Percentiles rank a stretch among this genome's conserved stretches.
Conservation (phyloP, 2,797 vertebrate genomes). For the Peromyscus attwateri region DNA sequence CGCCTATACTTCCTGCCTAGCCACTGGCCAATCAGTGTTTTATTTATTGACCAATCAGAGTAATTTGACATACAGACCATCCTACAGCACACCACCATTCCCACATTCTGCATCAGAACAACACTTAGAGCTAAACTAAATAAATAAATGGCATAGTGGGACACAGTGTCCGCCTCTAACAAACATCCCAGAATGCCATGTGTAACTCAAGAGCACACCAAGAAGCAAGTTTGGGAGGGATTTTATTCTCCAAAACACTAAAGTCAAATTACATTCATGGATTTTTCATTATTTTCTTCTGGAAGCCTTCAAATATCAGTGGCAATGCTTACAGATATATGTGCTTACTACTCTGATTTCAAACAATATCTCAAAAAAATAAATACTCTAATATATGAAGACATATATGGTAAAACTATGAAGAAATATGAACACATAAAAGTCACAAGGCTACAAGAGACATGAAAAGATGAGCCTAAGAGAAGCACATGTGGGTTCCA, state of each 20-base stretch:
- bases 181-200: not conserved
- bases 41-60: too few relatives aligned
- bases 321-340: too few relatives aligned
- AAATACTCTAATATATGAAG: not conserved
- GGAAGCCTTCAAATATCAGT: too few relatives aligned
- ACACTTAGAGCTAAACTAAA: not conserved
- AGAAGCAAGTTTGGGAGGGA: not conserved
- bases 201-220: not conserved
- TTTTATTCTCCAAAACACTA: not conserved
- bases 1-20: too few relatives aligned
- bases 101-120: not conserved
- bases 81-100: fast-evolving
- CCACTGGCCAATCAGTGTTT: too few relatives aligned
- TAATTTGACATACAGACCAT: too few relatives aligned
- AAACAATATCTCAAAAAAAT: not conserved
- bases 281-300: not conserved
- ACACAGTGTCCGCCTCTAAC: not conserved
- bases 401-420: not conserved
- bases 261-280: not conserved
- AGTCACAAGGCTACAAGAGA: not conserved
- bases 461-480: not conserved
- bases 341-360: not conserved
- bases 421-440: not conserved
- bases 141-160: not conserved
- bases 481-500: too few relatives aligned